A percentile compares a stretch with the other conserved stretches of the same genome.
These are phyloP conservation scores for Novumbra hubbsi DNA, from an alignment of 2,797 vertebrate genomes.

Conservation along the genomic window DNA sequence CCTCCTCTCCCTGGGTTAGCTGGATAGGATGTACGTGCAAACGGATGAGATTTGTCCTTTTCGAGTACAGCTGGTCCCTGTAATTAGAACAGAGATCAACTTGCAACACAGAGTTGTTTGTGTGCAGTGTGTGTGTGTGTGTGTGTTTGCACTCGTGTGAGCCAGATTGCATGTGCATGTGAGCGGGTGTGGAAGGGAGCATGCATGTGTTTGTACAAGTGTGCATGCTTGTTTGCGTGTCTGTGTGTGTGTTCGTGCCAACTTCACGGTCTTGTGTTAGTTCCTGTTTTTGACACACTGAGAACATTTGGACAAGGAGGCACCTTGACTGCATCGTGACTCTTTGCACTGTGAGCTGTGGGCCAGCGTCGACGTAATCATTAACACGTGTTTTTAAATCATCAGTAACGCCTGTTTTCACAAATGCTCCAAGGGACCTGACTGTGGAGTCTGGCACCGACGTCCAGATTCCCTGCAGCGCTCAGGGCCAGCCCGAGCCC, in stretches of 20 bases:
- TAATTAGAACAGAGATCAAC: slow-evolving; percentile 1
- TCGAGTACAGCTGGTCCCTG: slow-evolving; percentile 24
- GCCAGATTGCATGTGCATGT: slow-evolving; percentile 8
- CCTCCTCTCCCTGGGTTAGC: slow-evolving; percentile 1
- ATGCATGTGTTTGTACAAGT: neutral
- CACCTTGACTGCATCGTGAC: neutral
- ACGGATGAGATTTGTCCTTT: neutral
- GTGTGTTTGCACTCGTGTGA: slow-evolving; percentile 1
- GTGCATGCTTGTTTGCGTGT: neutral
- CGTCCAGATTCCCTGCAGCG: slow-evolving; percentile 91
- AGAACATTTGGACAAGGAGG: neutral
- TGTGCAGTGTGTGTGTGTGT: neutral
- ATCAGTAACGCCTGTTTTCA: slow-evolving; percentile 95
- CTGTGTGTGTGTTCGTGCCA: neutral
- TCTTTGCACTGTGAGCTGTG: slow-evolving; percentile 25
- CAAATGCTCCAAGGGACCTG: slow-evolving; percentile 90
- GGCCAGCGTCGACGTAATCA: slow-evolving; percentile 52
- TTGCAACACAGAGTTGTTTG: neutral
- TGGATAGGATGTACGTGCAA: neutral
- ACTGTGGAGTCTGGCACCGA: slow-evolving; percentile 92
- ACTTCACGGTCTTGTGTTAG: neutral
- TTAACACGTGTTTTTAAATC: slow-evolving; percentile 77
- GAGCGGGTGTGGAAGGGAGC: neutral
- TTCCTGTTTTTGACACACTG: neutral
- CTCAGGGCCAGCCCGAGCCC: slow-evolving; percentile 92